phyloP scores from a whole-genome alignment of 2,797 vertebrate genomes.

The Argyrosomus regius region DNA sequence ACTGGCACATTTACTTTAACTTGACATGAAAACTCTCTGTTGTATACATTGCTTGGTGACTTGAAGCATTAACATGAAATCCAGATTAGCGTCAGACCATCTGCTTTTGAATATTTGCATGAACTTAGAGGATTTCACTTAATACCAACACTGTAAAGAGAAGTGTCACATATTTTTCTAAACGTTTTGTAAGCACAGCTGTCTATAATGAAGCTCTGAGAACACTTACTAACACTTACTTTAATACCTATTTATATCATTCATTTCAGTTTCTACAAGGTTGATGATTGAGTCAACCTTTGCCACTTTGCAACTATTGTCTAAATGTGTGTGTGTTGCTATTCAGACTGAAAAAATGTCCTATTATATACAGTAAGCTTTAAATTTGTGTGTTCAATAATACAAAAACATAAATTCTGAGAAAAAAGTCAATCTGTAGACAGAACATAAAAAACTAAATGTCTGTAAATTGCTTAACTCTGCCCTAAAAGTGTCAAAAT shows the following conservation, averaged over 20 bases:
- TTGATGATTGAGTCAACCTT: neutral
- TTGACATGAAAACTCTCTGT: slow-evolving; percentile 71
- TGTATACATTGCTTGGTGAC: slow-evolving; percentile 67
- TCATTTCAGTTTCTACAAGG: slow-evolving; percentile 29
- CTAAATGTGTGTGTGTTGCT: neutral
- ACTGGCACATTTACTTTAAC: slow-evolving; percentile 66
- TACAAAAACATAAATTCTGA: neutral
- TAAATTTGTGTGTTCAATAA: neutral
- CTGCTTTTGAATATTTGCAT: slow-evolving; percentile 80
- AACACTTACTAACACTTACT: neutral
- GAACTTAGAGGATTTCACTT: slow-evolving; percentile 77
- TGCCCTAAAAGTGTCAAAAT: neutral
- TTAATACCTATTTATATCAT: slow-evolving; percentile 2
- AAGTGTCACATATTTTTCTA: slow-evolving; percentile 34
- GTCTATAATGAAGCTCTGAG: slow-evolving; percentile 46
- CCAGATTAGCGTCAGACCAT: slow-evolving; percentile 84
- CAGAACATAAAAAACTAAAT: neutral
- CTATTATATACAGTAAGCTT: neutral
- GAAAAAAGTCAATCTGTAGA: neutral
- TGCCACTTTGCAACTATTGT: neutral
- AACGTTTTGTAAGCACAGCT: slow-evolving; percentile 48
- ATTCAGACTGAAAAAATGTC: neutral
- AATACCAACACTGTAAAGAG: slow-evolving; percentile 64
- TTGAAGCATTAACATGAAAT: slow-evolving; percentile 75
- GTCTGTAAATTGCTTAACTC: neutral